Base-by-base conservation (phyloP, 2,888 invertebrate species). In the Eilema depressum region DNA sequence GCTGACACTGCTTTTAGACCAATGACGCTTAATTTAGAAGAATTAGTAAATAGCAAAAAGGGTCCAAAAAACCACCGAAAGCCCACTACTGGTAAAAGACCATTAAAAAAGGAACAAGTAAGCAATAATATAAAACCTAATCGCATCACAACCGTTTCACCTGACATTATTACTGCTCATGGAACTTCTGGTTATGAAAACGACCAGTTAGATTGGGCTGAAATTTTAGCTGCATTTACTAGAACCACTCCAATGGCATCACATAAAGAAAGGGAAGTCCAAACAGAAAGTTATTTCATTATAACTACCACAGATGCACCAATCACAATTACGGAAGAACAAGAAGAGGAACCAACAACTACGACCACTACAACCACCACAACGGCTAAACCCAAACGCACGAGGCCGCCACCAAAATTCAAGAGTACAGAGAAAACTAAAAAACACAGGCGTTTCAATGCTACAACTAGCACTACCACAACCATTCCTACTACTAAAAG, bases 211-310 rank as follows among this genome's bases (percentile, higher is more conserved):
- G 85, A 91, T 73, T 94, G 94, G 94, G 91, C 91, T 11, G 92
- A 91, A 70, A 71, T 93, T 75, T 82, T 95, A 69, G 89, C 91
- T 65, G 92, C 93, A 26, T 93, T 94, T 76, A 87, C 89, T 37
- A 93, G 91, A 86, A 95, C 94, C 11, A 93, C 93, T n/a, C 94
- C 94, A 12, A 92, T 93, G 91, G 87, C 83, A 25, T 83, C 89
- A 0, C 81, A 89, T 47, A 91, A 85, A 74, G 86, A 86, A 23
- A 87, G 81, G 66, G 56, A 70, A 47, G 85, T 75, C 68, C 61
- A 71, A 33, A 76, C 76, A 26, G 88, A 86, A 79, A 87, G 83
- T 14, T 84, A 86, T 10, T 67, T 78, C 30, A 63, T 77, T n/a
- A 74, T 82, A 3, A 79, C 84, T 12, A 82, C 84, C 47, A 83